Conservation (phyloP, 2,797 vertebrate genomes). For the Allenopithecus nigroviridis region DNA sequence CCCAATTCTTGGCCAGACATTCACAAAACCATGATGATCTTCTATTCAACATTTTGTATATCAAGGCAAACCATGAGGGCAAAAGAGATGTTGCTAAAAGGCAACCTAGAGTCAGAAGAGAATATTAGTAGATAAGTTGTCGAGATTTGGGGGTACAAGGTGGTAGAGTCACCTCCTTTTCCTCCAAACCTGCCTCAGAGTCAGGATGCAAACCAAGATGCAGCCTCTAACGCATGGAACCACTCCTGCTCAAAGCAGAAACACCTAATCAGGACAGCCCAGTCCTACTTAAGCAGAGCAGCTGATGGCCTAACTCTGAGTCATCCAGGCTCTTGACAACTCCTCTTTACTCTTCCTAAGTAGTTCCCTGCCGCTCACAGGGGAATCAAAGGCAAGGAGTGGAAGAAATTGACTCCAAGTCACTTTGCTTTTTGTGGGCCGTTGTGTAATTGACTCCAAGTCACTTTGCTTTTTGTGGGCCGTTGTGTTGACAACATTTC, state of each 20-base stretch:
- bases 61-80: background rate
- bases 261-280: background rate
- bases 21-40: background rate
- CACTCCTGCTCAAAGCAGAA: background rate
- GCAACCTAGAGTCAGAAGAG: background rate
- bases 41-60: background rate
- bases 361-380: background rate
- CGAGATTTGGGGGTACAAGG: background rate
- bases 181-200: background rate
- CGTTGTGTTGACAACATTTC: conserved; percentile 47
- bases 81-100: background rate
- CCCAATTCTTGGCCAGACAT: conserved; percentile 39
- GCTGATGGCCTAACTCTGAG: background rate
- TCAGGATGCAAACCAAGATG: conserved; percentile 19
- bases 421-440: conserved; percentile 1
- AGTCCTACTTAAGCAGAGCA: background rate
- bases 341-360: background rate
- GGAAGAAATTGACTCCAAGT: background rate
- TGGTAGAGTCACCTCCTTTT: background rate
- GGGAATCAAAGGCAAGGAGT: background rate
- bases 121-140: background rate
- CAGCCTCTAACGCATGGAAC: background rate
- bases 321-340: background rate
- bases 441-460: background rate
- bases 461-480: background rate